Base-by-base conservation (phyloP, 2,797 vertebrate genomes). In the Galaxias olidus region DNA sequence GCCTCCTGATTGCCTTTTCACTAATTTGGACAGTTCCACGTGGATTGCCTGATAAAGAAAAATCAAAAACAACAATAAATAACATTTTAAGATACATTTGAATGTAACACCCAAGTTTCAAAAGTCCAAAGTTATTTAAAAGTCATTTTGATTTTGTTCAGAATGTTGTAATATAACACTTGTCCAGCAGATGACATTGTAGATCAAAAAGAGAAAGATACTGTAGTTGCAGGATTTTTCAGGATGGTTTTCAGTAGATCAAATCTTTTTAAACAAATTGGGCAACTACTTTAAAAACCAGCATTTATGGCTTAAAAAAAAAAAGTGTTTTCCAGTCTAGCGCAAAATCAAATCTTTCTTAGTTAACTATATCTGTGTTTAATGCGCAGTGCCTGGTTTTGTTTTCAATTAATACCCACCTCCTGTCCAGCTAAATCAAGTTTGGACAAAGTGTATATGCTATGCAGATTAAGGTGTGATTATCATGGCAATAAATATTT, bases 11-110 rank as follows among this genome's bases (percentile, higher is more conserved):
- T 88, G 91, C 69, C 86, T 90, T 71, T 78, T 91, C 57, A 91
- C 91, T 13, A 95, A 85, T 76, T 92, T 93, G 0, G 94, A 93
- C 54, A 95, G 86, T 78, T 95, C 93, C 0, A 85, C 71, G 0
- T 95, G 93, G 66, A 94, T 93, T 0, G 92, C 93, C 95, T 96
- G 45, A 55, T 40, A 15, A 70, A 58, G 15, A 44, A 13, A 9
- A 2, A 30, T 8, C 0, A 19, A 30, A 11, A 19, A 54, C 40
- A 52, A 19, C 14, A 48, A 43, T 5, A 45, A 47, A 11, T n/a
- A 10, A 54, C 30, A 1, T 4, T 12, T 1, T n/a, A 44, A 2
- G 8, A 18, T 14, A 48, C 8, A 54, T 18, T 0, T 42, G 11
- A 20, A 4, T 57, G 14, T 15, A n/a, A 53, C 1, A n/a, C n/a